A percentile compares a stretch with the other conserved stretches of the same genome.
Evolutionary conservation across 53 echinoderm and acorn worm genomes (phyloP).

Genomic region (Holothuria leucospilota): DNA sequence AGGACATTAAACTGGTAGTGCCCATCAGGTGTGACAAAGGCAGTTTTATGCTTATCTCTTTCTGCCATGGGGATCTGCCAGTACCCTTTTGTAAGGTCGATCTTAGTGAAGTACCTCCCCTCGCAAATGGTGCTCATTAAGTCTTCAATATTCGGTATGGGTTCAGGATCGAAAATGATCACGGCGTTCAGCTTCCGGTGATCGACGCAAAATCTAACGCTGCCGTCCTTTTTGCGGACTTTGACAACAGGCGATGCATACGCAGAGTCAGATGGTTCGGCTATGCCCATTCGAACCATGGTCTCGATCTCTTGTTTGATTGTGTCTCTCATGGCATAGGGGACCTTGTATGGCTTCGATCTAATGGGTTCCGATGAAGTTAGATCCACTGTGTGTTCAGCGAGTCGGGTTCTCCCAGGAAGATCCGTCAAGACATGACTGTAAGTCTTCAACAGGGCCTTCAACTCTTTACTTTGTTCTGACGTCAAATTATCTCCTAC

Average conservation of each 20-base stretch:
- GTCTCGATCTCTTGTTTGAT: neutral
- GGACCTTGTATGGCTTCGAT: neutral
- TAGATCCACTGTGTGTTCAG: too few species aligned
- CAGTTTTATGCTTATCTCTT: too few species aligned
- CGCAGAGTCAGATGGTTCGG: constrained; percentile 14
- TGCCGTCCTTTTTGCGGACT: too few species aligned
- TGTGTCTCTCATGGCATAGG: neutral
- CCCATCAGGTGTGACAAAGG: constrained; percentile 6
- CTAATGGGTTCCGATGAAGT: neutral
- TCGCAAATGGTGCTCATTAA: constrained; percentile 20
- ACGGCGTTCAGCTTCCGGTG: too few species aligned
- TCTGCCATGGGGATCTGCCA: constrained; percentile 68
- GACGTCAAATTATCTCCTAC: too few species aligned
- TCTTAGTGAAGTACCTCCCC: constrained; percentile 47
- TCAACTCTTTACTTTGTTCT: too few species aligned
- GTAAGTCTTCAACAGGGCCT: too few species aligned
- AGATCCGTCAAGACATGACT: too few species aligned
- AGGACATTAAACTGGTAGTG: constrained; percentile 61
- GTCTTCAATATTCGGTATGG: constrained; percentile 59
- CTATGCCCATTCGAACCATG: neutral
- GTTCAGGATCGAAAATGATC: constrained; percentile 58
- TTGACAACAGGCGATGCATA: neutral
- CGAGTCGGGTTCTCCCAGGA: too few species aligned
- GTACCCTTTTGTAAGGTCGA: constrained; percentile 69
- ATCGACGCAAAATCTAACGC: too few species aligned